Evolutionary conservation across 2,888 invertebrate genomes (phyloP).

Genomic region (Embidobia sp.): DNA sequence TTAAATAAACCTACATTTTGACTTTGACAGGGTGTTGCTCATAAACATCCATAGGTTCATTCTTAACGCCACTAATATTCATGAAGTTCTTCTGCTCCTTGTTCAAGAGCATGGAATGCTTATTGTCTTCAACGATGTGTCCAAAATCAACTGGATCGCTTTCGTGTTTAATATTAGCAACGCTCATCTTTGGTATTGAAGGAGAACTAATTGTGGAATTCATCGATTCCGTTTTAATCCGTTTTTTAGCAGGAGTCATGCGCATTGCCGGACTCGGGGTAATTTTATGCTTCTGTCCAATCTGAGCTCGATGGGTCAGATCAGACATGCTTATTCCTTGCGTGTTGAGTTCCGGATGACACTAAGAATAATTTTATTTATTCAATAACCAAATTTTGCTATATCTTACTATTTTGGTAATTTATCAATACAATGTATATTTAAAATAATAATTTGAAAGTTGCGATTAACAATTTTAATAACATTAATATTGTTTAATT

Average conservation of each 20-base stretch:
- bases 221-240: conserved; percentile 73
- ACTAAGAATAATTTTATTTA: too few relatives aligned
- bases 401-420: too few relatives aligned
- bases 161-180: conserved; percentile 72
- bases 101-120: conserved; percentile 66
- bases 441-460: too few relatives aligned
- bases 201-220: conserved; percentile 34
- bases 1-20: conserved; percentile 68
- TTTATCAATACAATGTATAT: too few relatives aligned
- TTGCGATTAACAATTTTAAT: too few relatives aligned
- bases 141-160: conserved; percentile 77
- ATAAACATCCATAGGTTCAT: conserved; percentile 74
- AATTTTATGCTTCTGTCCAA: conserved; percentile 82
- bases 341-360: conserved; percentile 89
- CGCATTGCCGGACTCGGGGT: conserved; percentile 82
- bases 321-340: conserved; percentile 89
- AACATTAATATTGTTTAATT: too few relatives aligned
- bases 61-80: conserved; percentile 70
- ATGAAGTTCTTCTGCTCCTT: conserved; percentile 72
- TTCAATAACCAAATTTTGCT: too few relatives aligned
- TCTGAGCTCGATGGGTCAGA: conserved; percentile 83
- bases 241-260: conserved; percentile 81
- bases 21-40: conserved; percentile 69
- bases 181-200: conserved; percentile 49
- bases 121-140: conserved; percentile 74